Conservation (phyloP, 2,797 vertebrate genomes). For the Sylvilagus floridanus region DNA sequence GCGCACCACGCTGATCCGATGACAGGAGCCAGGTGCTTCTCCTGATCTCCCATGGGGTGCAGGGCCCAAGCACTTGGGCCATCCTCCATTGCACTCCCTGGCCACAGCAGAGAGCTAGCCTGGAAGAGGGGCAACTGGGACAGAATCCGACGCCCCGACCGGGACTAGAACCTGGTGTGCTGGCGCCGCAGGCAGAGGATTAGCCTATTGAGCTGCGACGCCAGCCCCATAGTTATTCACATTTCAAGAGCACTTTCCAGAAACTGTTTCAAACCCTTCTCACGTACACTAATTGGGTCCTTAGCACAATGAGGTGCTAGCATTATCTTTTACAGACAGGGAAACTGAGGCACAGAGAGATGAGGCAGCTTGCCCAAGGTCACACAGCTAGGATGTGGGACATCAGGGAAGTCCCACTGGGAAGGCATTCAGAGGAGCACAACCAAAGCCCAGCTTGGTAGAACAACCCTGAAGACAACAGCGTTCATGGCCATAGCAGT, state of each 20-base stretch:
- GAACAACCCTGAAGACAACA: neutral
- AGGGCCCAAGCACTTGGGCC: no score
- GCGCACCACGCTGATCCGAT: no score
- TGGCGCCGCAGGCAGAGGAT: no score
- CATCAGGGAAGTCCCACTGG: neutral
- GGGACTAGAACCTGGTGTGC: no score
- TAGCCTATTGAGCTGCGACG: no score
- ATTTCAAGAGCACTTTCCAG: neutral
- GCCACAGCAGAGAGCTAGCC: no score
- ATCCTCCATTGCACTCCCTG: no score
- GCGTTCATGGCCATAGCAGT: neutral
- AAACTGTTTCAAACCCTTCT: neutral
- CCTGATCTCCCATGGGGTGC: no score
- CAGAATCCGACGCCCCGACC: no score
- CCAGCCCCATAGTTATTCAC: neutral
- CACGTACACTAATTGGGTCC: neutral
- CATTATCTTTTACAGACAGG: neutral
- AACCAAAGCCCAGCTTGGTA: neutral
- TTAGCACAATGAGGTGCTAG: neutral
- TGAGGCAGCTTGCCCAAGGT: slow-evolving; percentile 5
- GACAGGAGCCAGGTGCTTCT: no score
- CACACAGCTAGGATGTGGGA: neutral
- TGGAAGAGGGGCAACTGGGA: no score
- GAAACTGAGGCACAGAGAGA: neutral
- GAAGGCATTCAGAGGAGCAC: neutral